Conservation (phyloP, 2,888 invertebrate genomes). For the Agrochola lychnidis region DNA sequence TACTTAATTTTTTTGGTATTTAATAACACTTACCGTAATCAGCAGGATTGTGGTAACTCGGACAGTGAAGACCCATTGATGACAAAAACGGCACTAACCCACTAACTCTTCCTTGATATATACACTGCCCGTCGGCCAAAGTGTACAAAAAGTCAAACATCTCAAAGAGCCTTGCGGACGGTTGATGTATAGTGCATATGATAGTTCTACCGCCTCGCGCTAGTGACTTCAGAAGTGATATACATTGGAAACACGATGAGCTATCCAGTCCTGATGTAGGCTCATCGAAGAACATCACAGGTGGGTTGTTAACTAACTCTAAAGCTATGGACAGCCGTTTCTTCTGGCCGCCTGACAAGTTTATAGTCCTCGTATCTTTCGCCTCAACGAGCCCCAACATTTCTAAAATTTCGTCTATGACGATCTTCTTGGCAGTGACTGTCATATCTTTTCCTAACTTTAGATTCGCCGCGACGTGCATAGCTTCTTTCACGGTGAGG, state of each 20-base stretch:
- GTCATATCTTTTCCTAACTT: constrained; percentile 96
- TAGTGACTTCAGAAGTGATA: constrained; percentile 96
- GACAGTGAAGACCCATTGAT: constrained; percentile 96
- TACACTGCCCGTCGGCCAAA: constrained; percentile 97
- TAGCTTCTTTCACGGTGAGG: constrained; percentile 97
- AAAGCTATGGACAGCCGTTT: constrained; percentile 97
- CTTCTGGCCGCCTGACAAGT: constrained; percentile 97
- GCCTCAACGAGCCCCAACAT: constrained; percentile 95
- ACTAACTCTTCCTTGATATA: constrained; percentile 96
- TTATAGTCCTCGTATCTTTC: constrained; percentile 94
- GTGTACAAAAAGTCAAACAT: constrained; percentile 98
- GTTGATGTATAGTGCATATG: constrained; percentile 99
- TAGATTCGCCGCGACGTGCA: constrained; percentile 98
- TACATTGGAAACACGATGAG: constrained; percentile 98
- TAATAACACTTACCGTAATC: constrained; percentile 94
- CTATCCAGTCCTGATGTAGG: constrained; percentile 98
- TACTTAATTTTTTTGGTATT: background rate
- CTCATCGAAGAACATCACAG: constrained; percentile 99
- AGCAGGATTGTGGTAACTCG: constrained; percentile 98
- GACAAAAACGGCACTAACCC: constrained; percentile 97
- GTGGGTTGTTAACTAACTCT: constrained; percentile 98
- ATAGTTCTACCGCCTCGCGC: constrained; percentile 97
- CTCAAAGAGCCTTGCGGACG: constrained; percentile 98
- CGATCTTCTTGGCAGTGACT: constrained; percentile 93
- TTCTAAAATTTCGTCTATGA: constrained; percentile 96